Evolutionary conservation across 2,888 invertebrate species (phyloP), one percentile per base, ranked within the genome.

Genomic region (Pimpla rufipes): DNA sequence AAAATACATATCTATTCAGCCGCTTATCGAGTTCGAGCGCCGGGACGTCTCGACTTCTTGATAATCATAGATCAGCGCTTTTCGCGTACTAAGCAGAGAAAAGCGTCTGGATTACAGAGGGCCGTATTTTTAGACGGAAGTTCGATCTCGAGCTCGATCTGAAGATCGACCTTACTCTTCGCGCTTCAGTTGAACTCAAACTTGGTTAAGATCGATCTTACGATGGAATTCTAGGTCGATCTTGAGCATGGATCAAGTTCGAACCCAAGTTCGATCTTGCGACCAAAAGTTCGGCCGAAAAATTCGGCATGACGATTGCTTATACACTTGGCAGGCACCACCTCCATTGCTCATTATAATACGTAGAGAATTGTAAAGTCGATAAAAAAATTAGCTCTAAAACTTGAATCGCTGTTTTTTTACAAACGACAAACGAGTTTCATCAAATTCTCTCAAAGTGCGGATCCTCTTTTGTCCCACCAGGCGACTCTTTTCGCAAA

Each of bases 1-100:
- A 64, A 71, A 71, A 71, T 71, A 71, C 57, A 57, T 71, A 71
- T 71, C 71, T 71, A 42, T 57, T 71, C 16, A 71, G 71, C 71
- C 57, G 42, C 71, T n/a, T 71, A 71, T 71, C 71, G 71, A 42
- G 42, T 55, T 57, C 55, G 57, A 71, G 57, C 55, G 42, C 57
- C 42, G 57, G 42, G n/a, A 40, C n/a, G 8, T 71, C 68, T 52
- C 71, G 57, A 57, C 57, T n/a, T 45, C 57, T 57, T 57, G n/a
- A 70, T 35, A 57, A 71, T 57, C 8, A 29, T 71, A 6, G 23
- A 18, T 29, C 21, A 45, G 11, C 23, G n/a, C 13, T 57, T 42
- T 5, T 29, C 57, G n/a, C 16, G 29, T 37, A 42, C 23, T 29
- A 42, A 71, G 70, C 55, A 23, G 16, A 16, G n/a, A 18, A 23